A percentile compares a stretch with the other conserved stretches of the same genome.
Evolutionary conservation across 2,797 vertebrate species (phyloP).

Genomic region (Myripristis jacobus): DNA sequence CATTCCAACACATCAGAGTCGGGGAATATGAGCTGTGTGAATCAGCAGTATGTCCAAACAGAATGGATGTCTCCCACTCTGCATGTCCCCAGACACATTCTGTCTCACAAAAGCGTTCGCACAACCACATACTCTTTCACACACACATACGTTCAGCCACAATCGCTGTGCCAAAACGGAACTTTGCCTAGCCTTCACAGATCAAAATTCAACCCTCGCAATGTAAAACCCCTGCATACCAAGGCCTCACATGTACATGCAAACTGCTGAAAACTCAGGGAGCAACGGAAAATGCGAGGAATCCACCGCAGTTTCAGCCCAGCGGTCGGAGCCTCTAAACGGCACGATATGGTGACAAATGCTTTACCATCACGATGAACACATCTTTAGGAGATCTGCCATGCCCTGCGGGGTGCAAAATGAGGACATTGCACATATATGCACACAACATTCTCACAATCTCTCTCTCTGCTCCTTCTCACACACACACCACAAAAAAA

Average conservation of each 20-base stretch:
- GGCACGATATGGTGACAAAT: slow-evolving; percentile 56
- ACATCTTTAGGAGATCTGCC: slow-evolving; percentile 61
- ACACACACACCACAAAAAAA: slow-evolving; percentile 1
- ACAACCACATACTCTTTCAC: slow-evolving; percentile 56
- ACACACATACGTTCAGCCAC: slow-evolving; percentile 45
- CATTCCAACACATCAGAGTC: slow-evolving; percentile 61
- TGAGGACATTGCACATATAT: slow-evolving; percentile 63
- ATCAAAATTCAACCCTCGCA: slow-evolving; percentile 40
- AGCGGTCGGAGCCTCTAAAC: slow-evolving; percentile 43
- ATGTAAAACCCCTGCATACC: slow-evolving; percentile 11
- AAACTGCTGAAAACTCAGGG: slow-evolving; percentile 43
- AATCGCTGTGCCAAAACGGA: slow-evolving; percentile 45
- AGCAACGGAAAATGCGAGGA: slow-evolving; percentile 12
- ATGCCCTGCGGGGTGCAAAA: slow-evolving; percentile 60
- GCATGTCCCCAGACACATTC: slow-evolving; percentile 75
- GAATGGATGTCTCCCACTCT: slow-evolving; percentile 84
- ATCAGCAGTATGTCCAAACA: slow-evolving; percentile 82
- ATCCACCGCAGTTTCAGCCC: slow-evolving; percentile 16
- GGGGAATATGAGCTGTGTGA: slow-evolving; percentile 70
- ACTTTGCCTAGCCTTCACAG: slow-evolving; percentile 41
- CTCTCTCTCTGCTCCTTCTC: slow-evolving; percentile 33
- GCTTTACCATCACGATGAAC: slow-evolving; percentile 60
- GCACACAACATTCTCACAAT: slow-evolving; percentile 59
- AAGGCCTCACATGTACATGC: slow-evolving; percentile 16
- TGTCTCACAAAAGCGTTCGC: slow-evolving; percentile 64